These are phyloP conservation scores for Megalops cyprinoides DNA, from an alignment of 2,797 vertebrate genomes.

Conservation along the genomic window DNA sequence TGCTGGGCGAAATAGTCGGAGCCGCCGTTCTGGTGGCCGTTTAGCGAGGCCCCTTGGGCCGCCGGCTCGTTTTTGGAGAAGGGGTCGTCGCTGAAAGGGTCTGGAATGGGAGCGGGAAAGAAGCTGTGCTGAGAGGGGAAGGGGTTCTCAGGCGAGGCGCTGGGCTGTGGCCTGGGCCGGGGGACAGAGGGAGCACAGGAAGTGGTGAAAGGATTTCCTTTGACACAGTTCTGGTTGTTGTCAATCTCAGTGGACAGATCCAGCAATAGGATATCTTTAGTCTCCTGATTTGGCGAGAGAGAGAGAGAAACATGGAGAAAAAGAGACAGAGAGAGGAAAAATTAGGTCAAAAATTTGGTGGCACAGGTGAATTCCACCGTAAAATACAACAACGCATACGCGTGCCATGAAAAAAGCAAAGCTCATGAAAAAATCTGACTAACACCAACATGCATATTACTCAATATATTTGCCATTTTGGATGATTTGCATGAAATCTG, in stretches of 20 bases:
- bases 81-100: slow-evolving; percentile 92
- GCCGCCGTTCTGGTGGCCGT: slow-evolving; percentile 73
- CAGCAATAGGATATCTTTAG: slow-evolving; percentile 95
- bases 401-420: slow-evolving; percentile 41
- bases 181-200: slow-evolving; percentile 73
- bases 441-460: slow-evolving; percentile 40
- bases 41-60: slow-evolving; percentile 62
- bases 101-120: slow-evolving; percentile 87
- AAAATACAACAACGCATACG: slow-evolving; percentile 57
- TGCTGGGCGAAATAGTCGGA: slow-evolving; percentile 75
- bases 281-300: slow-evolving; percentile 85
- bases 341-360: slow-evolving; percentile 57
- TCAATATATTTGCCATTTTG: slow-evolving; percentile 44
- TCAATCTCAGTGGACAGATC: slow-evolving; percentile 94
- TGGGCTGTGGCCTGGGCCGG: slow-evolving; percentile 72
- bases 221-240: slow-evolving; percentile 90
- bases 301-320: slow-evolving; percentile 55
- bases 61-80: slow-evolving; percentile 74
- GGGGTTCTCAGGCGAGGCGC: slow-evolving; percentile 75
- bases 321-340: slow-evolving; percentile 22
- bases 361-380: slow-evolving; percentile 46
- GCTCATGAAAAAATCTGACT: slow-evolving; percentile 51
- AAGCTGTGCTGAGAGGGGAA: slow-evolving; percentile 84
- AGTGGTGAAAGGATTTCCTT: slow-evolving; percentile 82
- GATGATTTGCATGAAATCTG: slow-evolving; percentile 35